These are phyloP conservation scores for Graphium colonna DNA, from an alignment of 2,888 invertebrate genomes.

Conservation along the genomic window DNA sequence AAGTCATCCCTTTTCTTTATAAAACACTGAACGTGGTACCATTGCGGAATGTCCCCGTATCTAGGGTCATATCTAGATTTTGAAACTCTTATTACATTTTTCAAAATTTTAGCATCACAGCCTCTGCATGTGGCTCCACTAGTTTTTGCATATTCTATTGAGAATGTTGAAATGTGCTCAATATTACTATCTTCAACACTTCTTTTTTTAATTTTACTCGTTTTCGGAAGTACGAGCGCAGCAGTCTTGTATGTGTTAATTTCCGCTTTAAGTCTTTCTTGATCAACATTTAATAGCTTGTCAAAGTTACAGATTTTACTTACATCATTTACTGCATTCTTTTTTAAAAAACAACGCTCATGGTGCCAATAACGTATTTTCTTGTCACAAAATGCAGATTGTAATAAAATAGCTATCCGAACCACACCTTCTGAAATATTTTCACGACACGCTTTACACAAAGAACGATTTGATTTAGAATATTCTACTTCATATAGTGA, in stretches of 20 bases:
- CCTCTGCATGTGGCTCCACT: constrained; percentile 18
- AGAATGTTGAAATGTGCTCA: constrained; percentile 10
- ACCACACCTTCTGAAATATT: constrained; percentile 14
- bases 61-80: constrained; percentile 21
- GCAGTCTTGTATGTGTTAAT: constrained; percentile 2
- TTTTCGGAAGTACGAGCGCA: neutral
- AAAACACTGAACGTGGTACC: constrained; percentile 20
- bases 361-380: constrained; percentile 17
- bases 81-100: constrained; percentile 16
- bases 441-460: constrained; percentile 14
- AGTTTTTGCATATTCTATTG: constrained; percentile 17
- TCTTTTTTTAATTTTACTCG: constrained; percentile 10
- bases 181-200: neutral
- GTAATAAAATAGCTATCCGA: constrained; percentile 10
- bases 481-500: constrained; percentile 17
- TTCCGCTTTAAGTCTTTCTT: constrained; percentile 15
- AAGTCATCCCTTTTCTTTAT: constrained; percentile 10
- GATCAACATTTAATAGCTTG: constrained; percentile 11
- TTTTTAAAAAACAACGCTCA: constrained; percentile 20
- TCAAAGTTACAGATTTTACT: constrained; percentile 17
- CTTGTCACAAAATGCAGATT: constrained; percentile 20
- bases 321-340: constrained; percentile 7
- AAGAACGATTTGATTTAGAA: constrained; percentile 10
- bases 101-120: constrained; percentile 18
- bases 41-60: constrained; percentile 15